phyloP scores from a whole-genome alignment of 2,113 vertebrate species.

The Melanocharis versteri region DNA sequence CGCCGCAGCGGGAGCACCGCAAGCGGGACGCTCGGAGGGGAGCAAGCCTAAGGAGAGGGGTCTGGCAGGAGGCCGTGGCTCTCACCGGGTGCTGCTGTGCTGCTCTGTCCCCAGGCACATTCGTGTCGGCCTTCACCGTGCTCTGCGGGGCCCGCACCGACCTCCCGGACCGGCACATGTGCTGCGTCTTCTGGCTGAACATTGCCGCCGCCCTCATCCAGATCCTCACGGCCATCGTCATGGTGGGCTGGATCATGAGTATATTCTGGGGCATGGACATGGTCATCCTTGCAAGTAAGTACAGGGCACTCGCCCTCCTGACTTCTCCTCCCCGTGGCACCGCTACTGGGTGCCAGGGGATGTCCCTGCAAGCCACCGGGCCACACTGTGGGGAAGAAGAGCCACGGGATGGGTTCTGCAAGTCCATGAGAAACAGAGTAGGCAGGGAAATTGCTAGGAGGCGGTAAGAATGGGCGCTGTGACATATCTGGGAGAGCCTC shows the following conservation, averaged over 20 bases:
- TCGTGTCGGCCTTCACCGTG: conserved; percentile 93
- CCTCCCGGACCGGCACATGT: conserved; percentile 87
- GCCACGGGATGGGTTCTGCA: neutral
- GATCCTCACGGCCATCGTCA: conserved; percentile 92
- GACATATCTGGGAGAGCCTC: neutral
- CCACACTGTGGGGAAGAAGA: neutral
- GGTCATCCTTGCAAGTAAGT: conserved; percentile 98
- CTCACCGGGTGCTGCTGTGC: neutral
- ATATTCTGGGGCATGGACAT: conserved; percentile 99
- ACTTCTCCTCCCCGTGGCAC: fast-evolving
- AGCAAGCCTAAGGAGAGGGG: neutral
- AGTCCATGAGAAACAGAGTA: neutral
- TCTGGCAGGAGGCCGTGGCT: fast-evolving
- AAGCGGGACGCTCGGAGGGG: neutral
- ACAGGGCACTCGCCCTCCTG: fast-evolving
- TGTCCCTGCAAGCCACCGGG: fast-evolving
- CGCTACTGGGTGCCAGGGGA: neutral
- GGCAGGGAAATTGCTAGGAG: neutral
- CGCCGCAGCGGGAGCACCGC: neutral
- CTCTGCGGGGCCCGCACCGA: conserved; percentile 92
- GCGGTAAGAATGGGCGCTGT: neutral
- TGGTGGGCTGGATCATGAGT: conserved; percentile 99
- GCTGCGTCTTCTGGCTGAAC: conserved; percentile 98
- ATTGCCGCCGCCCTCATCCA: conserved; percentile 94
- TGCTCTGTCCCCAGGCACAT: conserved; percentile 80